phyloP scores from a whole-genome alignment of 2,113 vertebrate genomes.

The Gnathonemus echidnorhynchus region DNA sequence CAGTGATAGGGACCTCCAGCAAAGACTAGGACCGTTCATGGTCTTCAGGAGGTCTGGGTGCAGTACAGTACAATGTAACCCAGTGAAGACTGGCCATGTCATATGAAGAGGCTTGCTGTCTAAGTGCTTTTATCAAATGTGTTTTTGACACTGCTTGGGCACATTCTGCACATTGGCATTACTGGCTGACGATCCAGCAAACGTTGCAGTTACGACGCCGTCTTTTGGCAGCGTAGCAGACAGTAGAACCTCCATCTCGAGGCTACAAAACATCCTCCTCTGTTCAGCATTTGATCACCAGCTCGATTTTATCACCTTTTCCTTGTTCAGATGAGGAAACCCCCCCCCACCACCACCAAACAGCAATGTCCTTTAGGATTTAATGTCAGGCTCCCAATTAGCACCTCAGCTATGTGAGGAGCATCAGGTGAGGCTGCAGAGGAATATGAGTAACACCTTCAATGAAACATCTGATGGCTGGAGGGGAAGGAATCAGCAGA shows the following conservation, averaged over 20 bases:
- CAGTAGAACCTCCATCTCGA: background rate
- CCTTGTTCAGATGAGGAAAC: background rate
- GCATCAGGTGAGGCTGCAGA: background rate
- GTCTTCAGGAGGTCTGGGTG: background rate
- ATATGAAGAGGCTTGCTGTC: background rate
- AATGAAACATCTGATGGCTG: background rate
- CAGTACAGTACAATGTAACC: background rate
- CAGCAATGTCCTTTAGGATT: background rate
- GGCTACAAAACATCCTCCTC: background rate
- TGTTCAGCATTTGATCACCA: background rate
- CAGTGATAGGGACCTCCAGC: background rate
- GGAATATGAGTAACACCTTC: background rate
- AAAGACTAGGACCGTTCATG: background rate
- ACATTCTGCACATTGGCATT: background rate
- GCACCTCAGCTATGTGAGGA: background rate
- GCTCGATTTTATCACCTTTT: background rate
- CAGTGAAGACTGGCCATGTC: background rate
- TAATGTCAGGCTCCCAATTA: conserved; percentile 10
- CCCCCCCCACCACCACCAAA: no score
- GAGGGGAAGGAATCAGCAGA: background rate
- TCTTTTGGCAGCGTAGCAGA: background rate
- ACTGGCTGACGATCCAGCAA: background rate
- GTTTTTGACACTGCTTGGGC: background rate
- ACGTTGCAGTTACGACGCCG: background rate
- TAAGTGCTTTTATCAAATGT: background rate